A percentile compares a stretch with the other conserved stretches of the same genome.
These are phyloP conservation scores for Amphiprion clarkii DNA, from an alignment of 2,797 vertebrate genomes.

Conservation along the genomic window DNA sequence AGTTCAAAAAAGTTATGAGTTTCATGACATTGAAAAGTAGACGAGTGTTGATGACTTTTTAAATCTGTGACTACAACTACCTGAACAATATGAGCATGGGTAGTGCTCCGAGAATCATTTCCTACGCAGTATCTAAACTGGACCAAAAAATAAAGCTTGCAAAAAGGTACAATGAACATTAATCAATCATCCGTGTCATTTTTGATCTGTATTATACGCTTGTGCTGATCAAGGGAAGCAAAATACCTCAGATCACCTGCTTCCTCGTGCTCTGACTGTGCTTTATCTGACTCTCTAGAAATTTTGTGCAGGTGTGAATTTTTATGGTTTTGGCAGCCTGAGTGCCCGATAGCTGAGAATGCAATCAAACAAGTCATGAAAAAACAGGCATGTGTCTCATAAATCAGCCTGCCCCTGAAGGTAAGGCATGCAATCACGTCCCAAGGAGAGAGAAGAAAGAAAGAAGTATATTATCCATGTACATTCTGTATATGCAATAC, in stretches of 20 bases:
- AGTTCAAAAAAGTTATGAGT: not conserved
- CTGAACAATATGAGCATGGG: not conserved
- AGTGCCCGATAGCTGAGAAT: slow-evolving; percentile 78
- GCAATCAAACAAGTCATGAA: slow-evolving; percentile 86
- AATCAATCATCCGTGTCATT: slow-evolving; percentile 54
- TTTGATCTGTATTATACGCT: slow-evolving; percentile 27
- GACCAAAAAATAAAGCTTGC: slow-evolving; percentile 19
- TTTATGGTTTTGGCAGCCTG: slow-evolving; percentile 79
- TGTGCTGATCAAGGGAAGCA: slow-evolving; percentile 52
- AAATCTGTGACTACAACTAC: not conserved
- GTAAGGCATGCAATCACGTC: slow-evolving; percentile 63
- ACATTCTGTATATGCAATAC: slow-evolving; percentile 50
- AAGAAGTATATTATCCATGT: slow-evolving; percentile 61
- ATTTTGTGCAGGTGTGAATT: slow-evolving; percentile 79
- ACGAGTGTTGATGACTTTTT: not conserved
- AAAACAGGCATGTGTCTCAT: slow-evolving; percentile 81
- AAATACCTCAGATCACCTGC: slow-evolving; percentile 69
- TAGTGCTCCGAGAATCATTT: slow-evolving; percentile 10
- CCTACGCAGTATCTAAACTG: not conserved
- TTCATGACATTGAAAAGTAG: not conserved
- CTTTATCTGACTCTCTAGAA: slow-evolving; percentile 53
- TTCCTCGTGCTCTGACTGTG: slow-evolving; percentile 56
- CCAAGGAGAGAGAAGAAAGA: slow-evolving; percentile 55
- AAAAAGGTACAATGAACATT: slow-evolving; percentile 35
- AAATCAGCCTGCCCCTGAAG: slow-evolving; percentile 79